Conservation (phyloP, 2,888 invertebrate genomes). For the Papilio demoleus region DNA sequence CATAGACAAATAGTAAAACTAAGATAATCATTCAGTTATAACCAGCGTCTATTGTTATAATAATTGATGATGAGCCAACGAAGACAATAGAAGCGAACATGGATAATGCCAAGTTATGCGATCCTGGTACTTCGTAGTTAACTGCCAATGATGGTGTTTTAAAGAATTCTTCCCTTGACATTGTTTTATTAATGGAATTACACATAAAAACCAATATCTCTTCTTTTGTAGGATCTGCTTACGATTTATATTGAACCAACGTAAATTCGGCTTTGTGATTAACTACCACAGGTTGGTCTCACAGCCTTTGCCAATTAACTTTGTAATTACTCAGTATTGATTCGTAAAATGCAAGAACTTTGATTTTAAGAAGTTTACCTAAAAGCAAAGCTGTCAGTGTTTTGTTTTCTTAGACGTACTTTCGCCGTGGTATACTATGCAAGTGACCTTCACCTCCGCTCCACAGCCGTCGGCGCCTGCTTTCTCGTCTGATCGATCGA, state of each 20-base stretch:
- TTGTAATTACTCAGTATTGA: no score
- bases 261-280: neutral
- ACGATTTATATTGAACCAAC: neutral
- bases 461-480: conserved; percentile 64
- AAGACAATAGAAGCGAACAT: conserved; percentile 27
- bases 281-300: no score
- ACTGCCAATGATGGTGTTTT: conserved; percentile 27
- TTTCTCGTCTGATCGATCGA: conserved; percentile 57
- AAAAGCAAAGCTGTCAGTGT: neutral
- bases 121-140: neutral
- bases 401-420: conserved; percentile 52
- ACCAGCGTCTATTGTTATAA: conserved; percentile 16
- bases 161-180: conserved; percentile 27
- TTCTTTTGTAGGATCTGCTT: neutral
- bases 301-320: no score
- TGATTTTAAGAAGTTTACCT: no score
- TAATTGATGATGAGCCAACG: conserved; percentile 28
- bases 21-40: conserved; percentile 5
- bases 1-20: neutral
- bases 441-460: conserved; percentile 68
- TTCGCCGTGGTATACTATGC: conserved; percentile 62
- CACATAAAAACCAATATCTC: neutral
- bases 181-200: neutral
- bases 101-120: conserved; percentile 29
- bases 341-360: no score